A percentile compares a stretch with the other conserved stretches of the same genome.
phyloP scores from a whole-genome alignment of 2,113 vertebrate species.

The Dicentrarchus labrax region DNA sequence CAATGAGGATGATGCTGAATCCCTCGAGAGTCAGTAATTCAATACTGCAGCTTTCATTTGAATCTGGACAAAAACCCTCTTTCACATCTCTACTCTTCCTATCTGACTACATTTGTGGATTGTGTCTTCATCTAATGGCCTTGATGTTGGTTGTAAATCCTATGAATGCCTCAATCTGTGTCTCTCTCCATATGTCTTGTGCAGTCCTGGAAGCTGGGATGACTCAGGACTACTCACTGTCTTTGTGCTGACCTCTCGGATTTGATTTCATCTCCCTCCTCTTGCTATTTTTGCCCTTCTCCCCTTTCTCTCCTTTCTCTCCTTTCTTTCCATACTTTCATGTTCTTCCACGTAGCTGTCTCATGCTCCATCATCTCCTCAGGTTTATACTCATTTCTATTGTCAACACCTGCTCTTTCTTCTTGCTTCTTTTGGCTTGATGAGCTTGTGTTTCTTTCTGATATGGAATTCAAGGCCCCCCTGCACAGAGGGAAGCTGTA shows the following conservation, averaged over 20 bases:
- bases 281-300: neutral
- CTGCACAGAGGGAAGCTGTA: slow-evolving; percentile 15
- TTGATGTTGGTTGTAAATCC: neutral
- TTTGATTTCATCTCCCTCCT: slow-evolving; percentile 38
- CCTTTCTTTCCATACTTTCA: slow-evolving; percentile 31
- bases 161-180: slow-evolving; percentile 43
- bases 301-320: neutral
- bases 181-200: slow-evolving; percentile 29
- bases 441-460: slow-evolving; percentile 9
- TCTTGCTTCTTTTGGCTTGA: neutral
- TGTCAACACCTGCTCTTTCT: slow-evolving; percentile 41
- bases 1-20: neutral
- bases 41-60: neutral
- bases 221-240: slow-evolving; percentile 74
- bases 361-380: slow-evolving; percentile 7
- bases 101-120: neutral
- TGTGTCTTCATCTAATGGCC: slow-evolving; percentile 11
- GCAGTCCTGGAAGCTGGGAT: slow-evolving; percentile 46
- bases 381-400: neutral
- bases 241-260: slow-evolving; percentile 66
- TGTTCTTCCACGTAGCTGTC: neutral
- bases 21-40: neutral
- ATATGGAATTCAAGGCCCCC: slow-evolving; percentile 36
- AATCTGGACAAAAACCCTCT: slow-evolving; percentile 6
- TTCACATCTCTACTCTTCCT: neutral